phyloP scores from a whole-genome alignment of 2,113 vertebrate genomes.

The Alethe diademata region DNA sequence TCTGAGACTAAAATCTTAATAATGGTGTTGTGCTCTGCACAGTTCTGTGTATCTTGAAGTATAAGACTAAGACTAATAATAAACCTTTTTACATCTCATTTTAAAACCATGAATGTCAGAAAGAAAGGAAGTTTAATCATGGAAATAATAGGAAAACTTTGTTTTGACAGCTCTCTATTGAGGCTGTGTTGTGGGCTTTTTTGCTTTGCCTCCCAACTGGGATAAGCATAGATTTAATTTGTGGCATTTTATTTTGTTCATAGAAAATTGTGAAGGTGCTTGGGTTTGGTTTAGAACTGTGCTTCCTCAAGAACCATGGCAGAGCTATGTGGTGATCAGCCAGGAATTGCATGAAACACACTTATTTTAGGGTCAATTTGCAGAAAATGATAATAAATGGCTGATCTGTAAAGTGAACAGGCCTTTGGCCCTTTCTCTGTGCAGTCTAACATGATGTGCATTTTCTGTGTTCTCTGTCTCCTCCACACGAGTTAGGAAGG shows the following conservation, averaged over 20 bases:
- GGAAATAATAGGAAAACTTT: not conserved
- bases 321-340: not conserved
- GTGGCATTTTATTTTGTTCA: not conserved
- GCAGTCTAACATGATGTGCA: not conserved
- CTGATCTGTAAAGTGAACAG: not conserved
- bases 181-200: not conserved
- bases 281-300: not conserved
- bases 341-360: not conserved
- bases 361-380: not conserved
- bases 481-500: not conserved
- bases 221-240: not conserved
- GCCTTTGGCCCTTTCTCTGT: not conserved
- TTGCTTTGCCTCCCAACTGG: not conserved
- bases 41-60: not conserved
- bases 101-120: not conserved
- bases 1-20: slow-evolving; percentile 1
- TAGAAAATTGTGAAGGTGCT: not conserved
- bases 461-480: not conserved
- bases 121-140: not conserved
- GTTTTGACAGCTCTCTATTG: not conserved
- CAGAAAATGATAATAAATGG: not conserved
- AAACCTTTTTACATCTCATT: not conserved
- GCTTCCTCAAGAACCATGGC: not conserved
- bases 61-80: not conserved
- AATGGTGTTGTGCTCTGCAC: not conserved